Evolutionary conservation across 92 coral and sea anemone genomes (phyloP), one percentile per base, ranked within the genome.

Genomic region (Diadumene lineata): DNA sequence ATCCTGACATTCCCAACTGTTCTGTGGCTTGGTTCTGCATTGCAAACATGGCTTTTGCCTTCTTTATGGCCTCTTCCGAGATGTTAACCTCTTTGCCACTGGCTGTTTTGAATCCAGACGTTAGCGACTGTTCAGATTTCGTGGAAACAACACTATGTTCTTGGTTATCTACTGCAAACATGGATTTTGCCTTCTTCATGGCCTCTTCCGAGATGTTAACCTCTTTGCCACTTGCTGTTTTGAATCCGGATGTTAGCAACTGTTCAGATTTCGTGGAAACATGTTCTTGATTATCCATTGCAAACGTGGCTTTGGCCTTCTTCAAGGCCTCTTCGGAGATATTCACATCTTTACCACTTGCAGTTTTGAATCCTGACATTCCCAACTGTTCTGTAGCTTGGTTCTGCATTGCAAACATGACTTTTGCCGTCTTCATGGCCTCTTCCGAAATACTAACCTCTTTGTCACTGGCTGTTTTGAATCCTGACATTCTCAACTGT

Each of bases 131-230:
- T 60, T 60, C 23, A 7, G 30, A 60, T 10, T 60, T 60, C 24
- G 6, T 13, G 24, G 58, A 53, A 21, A 23, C 58, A 53, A 21
- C 58, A 16, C 58, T 53, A 15, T 15, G 6, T 53, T 76, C 72
- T 64, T 11, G 34, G 21, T 27, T 31, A 16, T 50, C 50, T 28
- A 44, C 29, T 11, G 32, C 68, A 64, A 51, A 31, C 56, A 78
- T 74, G 30, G 70, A 78, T 61, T 60, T 75, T 0, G 90, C 91
- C 67, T 81, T 82, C 56, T 67, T 53, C 57, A 89, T 29, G 1
- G 91, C 76, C 51, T 86, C 96, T 74, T 89, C 85, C n/a, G 92
- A 86, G 11, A 92, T 74, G 44, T 25, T 31, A 1, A 86, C 85
- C 0, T 75, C 57, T 53, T 79, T 83, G 7, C 94, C 94, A 23